A percentile compares a stretch with the other conserved stretches of the same genome.
These are phyloP conservation scores for Lepus townsendii DNA, from an alignment of 2,797 vertebrate species.

Conservation along the genomic window DNA sequence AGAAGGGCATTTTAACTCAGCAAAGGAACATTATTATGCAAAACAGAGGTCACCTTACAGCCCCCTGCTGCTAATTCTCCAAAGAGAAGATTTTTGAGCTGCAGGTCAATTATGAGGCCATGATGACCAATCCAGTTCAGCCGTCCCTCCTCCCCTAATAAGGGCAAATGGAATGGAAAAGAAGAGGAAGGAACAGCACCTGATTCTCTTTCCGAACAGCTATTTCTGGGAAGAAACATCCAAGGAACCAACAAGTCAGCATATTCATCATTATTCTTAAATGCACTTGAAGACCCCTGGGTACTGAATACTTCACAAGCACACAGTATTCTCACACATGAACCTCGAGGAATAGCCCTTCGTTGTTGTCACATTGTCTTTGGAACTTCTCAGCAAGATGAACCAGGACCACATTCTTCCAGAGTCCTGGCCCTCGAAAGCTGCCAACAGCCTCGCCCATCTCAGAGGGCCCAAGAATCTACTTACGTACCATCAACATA, in stretches of 20 bases:
- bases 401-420: background rate
- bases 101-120: constrained; percentile 61
- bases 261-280: constrained; percentile 66
- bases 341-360: constrained; percentile 27
- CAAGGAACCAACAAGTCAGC: constrained; percentile 57
- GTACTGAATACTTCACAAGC: constrained; percentile 57
- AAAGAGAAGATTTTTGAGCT: constrained; percentile 60
- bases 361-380: background rate
- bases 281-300: background rate
- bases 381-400: constrained; percentile 7
- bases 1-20: constrained; percentile 50
- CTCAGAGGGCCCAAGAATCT: background rate
- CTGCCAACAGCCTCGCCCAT: background rate
- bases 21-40: constrained; percentile 59
- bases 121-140: background rate
- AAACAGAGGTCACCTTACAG: constrained; percentile 16
- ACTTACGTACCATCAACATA: background rate
- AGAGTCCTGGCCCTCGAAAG: constrained; percentile 16
- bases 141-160: background rate
- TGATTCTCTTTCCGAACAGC: constrained; percentile 21
- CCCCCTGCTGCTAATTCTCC: constrained; percentile 47
- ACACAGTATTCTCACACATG: background rate
- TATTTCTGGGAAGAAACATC: constrained; percentile 52
- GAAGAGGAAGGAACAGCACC: background rate
- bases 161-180: background rate